Evolutionary conservation across 1,140 invertebrate genomes (phyloP), one percentile per base, ranked within the genome.

Genomic region (Drepana arcuata): DNA sequence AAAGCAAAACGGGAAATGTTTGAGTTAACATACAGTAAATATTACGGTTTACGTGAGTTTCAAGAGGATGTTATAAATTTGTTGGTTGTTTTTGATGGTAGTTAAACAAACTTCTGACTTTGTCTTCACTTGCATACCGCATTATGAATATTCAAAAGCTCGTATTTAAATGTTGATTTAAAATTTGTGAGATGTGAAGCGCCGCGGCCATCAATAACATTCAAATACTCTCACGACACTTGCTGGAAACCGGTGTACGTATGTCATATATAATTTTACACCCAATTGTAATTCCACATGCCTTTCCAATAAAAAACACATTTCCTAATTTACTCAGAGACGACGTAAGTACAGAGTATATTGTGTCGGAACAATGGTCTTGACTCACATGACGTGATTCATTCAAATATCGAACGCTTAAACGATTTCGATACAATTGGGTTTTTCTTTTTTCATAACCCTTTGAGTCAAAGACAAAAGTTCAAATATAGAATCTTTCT

Each of bases 261-360:
- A 63, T 65, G 61, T 72, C 58, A 70, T 74, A 69, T 70, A 57
- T 52, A 41, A 48, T 50, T 49, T 43, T 36, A 13, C 34, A 11
- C 16, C 44, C 60, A 67, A 66, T 79, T 79, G 63, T 73, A 65
- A 79, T 79, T 75, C 71, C 38, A 58, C 44, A 62, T 61, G 63
- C 53, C 55, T 75, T 71, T 67, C 59, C 62, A 75, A 79, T 79
- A 79, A 79, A 79, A 79, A 75, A 69, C 57, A 70, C 74, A 74
- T 79, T 75, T 74, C 74, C 74, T 74, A 79, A 79, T 75, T 74
- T 74, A 79, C 69, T 65, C 45, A 45, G 54, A 50, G 46, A 46
- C 47, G 54, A 43, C 56, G 57, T 50, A 53, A 54, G 43, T 58
- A 59, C 54, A 51, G 39, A 48, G 67, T 40, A 10, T 58, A 71